Base-by-base conservation (phyloP, 2,113 vertebrate genomes). In the Embiotoca jacksoni region DNA sequence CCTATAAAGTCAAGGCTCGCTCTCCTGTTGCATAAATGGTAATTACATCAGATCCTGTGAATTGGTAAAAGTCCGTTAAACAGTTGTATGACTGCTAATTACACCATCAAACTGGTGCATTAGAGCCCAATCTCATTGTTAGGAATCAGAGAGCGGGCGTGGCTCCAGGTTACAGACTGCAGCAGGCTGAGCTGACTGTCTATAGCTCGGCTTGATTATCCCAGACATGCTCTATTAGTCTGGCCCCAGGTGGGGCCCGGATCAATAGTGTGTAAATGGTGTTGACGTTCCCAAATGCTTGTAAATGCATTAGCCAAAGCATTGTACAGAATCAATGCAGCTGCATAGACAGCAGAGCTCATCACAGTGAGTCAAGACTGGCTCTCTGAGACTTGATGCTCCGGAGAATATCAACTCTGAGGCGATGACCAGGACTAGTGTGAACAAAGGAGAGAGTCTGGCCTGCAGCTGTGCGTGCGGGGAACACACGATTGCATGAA, bases 261-360 rank as follows among this genome's bases (percentile, higher is more conserved):
- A 86, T 90, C 88, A 47, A 86, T 90, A 72, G 6, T 1, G 60
- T 72, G 66, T 84, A 85, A 90, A 85, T 78, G 67, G 36, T 77
- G 76, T 69, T 72, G 73, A 75, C 30, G 35, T 41, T 82, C 72
- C 32, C 31, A 31, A 33, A 65, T 57, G 77, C 70, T 31, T 81
- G 54, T 75, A 41, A 77, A 87, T 53, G 81, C 82, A 86, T 84
- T 53, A 75, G 69, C 37, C 58, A 23, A 39, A 72, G 78, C 39
- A 8, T 16, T 7, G 63, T 31, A 13, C 11, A 31, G 77, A 72
- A 87, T 89, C 82, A 1, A 88, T 88, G 58, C 6, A 1, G 56
- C 50, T 35, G 62, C 62, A 36, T 4, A 62, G 70, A 76, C 70
- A 55, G 37, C 37, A 7, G 65, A 53, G 59, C 15, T 3, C 72